Percentiles rank a stretch among this genome's conserved stretches.
These are phyloP conservation scores for Xestia sexstrigata DNA, from an alignment of 2,888 invertebrate species.

Conservation along the genomic window DNA sequence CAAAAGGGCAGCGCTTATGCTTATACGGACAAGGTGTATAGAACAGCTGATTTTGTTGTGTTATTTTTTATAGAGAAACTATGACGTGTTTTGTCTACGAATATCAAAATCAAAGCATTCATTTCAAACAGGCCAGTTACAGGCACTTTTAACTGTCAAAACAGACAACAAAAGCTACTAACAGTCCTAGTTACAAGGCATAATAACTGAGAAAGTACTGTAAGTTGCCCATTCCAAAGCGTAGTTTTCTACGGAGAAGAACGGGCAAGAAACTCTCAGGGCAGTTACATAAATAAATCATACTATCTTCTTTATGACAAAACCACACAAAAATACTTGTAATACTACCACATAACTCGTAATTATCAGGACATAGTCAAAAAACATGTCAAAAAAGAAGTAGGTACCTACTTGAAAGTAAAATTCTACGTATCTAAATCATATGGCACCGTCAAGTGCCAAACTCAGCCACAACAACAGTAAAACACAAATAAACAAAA, in stretches of 20 bases:
- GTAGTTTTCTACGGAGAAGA: too few species aligned
- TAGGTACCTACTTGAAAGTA: background rate
- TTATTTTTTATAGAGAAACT: background rate
- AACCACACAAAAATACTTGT: background rate
- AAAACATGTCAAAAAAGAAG: background rate
- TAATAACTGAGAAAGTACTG: too few species aligned
- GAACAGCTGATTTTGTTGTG: background rate
- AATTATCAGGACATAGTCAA: background rate
- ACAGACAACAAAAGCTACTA: too few species aligned
- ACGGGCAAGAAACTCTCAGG: too few species aligned
- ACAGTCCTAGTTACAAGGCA: too few species aligned
- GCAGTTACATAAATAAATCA: background rate
- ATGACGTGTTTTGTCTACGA: too few species aligned
- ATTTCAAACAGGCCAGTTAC: too few species aligned
- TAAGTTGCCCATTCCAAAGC: too few species aligned
- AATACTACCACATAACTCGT: background rate
- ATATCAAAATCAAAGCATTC: too few species aligned
- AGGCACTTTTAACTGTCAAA: too few species aligned
- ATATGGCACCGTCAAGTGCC: background rate
- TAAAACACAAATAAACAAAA: conserved; percentile 11
- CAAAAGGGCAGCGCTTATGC: background rate
- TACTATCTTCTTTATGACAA: background rate
- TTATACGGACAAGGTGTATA: background rate
- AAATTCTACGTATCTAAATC: background rate
- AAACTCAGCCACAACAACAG: conserved; percentile 8